phyloP scores from a whole-genome alignment of 1,140 invertebrate species.

The Asbolus verrucosus region DNA sequence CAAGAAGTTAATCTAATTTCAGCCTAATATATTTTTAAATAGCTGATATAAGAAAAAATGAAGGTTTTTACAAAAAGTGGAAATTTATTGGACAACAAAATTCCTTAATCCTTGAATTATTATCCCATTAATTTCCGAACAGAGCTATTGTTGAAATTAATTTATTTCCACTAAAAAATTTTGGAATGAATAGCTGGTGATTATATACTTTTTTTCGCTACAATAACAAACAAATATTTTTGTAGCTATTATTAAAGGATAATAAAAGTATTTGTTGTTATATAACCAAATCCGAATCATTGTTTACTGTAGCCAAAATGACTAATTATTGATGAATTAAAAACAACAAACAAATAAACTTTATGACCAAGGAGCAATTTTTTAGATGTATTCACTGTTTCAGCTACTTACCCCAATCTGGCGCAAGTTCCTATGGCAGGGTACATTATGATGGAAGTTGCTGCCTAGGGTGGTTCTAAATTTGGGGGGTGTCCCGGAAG shows the following conservation, averaged over 20 bases:
- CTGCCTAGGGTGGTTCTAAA: slow-evolving; percentile 27
- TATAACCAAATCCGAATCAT: too few species aligned
- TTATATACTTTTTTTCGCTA: not conserved
- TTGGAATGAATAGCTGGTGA: not conserved
- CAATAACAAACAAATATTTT: too few species aligned
- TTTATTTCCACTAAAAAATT: not conserved
- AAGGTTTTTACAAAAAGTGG: not conserved
- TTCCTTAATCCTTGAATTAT: not conserved
- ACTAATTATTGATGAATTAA: too few species aligned
- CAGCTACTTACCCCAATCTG: slow-evolving; percentile 32
- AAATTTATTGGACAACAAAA: not conserved
- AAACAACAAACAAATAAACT: too few species aligned
- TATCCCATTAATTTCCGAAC: not conserved
- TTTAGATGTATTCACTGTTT: too few species aligned
- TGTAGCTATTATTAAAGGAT: not conserved
- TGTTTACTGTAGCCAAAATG: too few species aligned
- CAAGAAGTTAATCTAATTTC: slow-evolving; percentile 21
- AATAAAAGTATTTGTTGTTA: too few species aligned
- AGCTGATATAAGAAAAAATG: too few species aligned
- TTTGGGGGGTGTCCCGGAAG: slow-evolving; percentile 27
- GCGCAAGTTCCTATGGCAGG: slow-evolving; percentile 26
- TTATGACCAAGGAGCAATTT: too few species aligned
- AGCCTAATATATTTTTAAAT: not conserved
- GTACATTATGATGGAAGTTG: slow-evolving; percentile 16
- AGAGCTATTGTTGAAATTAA: not conserved